Base-by-base conservation (phyloP, 2,797 vertebrate genomes). In the Poeciliopsis turneri region DNA sequence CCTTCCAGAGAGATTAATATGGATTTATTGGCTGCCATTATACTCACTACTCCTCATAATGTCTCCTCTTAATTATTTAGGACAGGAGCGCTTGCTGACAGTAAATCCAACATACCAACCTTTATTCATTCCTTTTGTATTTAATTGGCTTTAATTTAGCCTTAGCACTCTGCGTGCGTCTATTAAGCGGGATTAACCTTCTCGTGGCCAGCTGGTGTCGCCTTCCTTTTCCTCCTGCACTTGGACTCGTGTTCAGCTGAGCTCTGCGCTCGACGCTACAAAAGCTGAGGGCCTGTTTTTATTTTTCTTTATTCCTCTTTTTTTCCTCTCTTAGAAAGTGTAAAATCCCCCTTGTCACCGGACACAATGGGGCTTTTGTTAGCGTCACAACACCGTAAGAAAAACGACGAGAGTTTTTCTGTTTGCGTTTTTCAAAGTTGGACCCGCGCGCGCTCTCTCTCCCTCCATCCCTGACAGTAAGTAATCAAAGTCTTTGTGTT, bases 321-420 rank as follows among this genome's bases (percentile, higher is more conserved):
- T 4, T 36, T 33, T 33, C 2, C 33, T 68, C 55, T 77, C 61
- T 4, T 74, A 78, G 25, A 72, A 70, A 75, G 51, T 55, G 79
- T 77, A 43, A 84, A 77, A 72, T 68, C 74, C 75, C 23, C 51
- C 70, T 68, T 72, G 72, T 80, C 71, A 75, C 39, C 25, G 30
- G 76, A 73, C 30, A 89, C 69, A 82, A 79, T 33, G 77, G 43
- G 61, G 74, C 85, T 88, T 88, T 83, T 82, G 76, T 87, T 77
- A 53, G 15, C 5, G 33, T 75, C 78, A 76, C 49, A 74, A 61
- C 81, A 69, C 68, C 69, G 66, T 78, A 43, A 8, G 70, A 64
- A 55, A 55, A 55, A 66, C 13, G 46, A 49, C 0, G n/a, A 66
- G 51, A 64, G 53, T 57, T 36, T 57, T 36, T 53, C 16, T 41